Conservation (phyloP, 1,140 invertebrate species). For the Leptinotarsa lineolata region DNA sequence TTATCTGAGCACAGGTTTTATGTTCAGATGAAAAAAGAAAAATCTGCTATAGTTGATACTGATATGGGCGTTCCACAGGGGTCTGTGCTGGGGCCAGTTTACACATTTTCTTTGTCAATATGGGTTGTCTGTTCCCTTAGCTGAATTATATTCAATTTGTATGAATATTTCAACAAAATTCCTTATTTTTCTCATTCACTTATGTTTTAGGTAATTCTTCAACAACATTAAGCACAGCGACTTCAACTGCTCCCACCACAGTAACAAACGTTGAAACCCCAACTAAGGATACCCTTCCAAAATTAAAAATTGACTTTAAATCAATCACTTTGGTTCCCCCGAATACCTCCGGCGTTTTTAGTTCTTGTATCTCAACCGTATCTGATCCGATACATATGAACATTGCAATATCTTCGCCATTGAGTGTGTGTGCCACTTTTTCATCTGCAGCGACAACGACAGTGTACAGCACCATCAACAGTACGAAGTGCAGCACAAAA, state of each 20-base stretch:
- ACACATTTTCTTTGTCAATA: no score
- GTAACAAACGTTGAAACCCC: not conserved
- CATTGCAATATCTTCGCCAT: not conserved
- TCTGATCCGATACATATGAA: not conserved
- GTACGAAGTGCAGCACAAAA: constrained; percentile 44
- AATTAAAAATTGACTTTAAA: not conserved
- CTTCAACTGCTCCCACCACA: not conserved
- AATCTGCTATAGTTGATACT: no score
- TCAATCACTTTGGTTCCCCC: not conserved
- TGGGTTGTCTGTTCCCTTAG: no score
- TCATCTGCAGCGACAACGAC: constrained; percentile 40
- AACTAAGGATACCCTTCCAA: not conserved
- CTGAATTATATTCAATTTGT: no score
- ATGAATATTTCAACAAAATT: no score
- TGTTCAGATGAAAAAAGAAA: no score
- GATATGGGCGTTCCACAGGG: no score
- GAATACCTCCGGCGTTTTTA: not conserved
- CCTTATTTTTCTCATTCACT: no score
- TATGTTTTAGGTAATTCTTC: not conserved
- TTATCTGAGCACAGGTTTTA: no score
- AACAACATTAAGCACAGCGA: not conserved
- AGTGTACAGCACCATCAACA: constrained; percentile 48
- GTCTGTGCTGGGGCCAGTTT: no score
- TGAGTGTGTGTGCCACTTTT: constrained; percentile 26
- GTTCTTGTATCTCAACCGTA: not conserved